Evolutionary conservation across 2,888 invertebrate species (phyloP).

Genomic region (Drosophila subquinaria): DNA sequence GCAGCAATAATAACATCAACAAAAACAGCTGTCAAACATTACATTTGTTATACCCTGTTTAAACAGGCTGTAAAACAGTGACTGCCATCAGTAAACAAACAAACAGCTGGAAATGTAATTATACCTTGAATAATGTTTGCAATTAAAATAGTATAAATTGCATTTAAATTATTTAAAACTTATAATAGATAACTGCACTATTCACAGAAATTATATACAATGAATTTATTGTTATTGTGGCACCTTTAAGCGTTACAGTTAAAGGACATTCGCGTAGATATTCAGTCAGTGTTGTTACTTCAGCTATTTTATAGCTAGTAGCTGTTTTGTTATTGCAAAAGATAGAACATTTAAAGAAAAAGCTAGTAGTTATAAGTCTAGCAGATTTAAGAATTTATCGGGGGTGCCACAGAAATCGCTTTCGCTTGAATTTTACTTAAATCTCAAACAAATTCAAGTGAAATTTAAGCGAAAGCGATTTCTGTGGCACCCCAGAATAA

Average conservation of each 20-base stretch:
- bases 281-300: neutral
- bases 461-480: too few relatives aligned
- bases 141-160: constrained; percentile 1
- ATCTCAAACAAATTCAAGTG: too few relatives aligned
- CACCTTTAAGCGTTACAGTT: neutral
- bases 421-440: too few relatives aligned
- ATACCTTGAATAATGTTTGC: neutral
- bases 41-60: constrained; percentile 28
- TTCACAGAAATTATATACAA: constrained; percentile 2
- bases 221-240: neutral
- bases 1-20: constrained; percentile 16
- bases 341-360: too few relatives aligned
- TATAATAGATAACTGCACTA: neutral
- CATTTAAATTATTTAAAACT: neutral
- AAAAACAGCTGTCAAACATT: constrained; percentile 53
- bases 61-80: constrained; percentile 7
- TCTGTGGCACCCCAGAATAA: too few relatives aligned
- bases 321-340: neutral
- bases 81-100: constrained; percentile 1
- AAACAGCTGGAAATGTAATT: neutral
- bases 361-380: too few relatives aligned
- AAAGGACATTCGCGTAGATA: neutral
- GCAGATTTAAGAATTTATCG: too few relatives aligned
- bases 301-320: neutral
- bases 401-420: too few relatives aligned